Evolutionary conservation across 2,797 vertebrate species (phyloP).

Genomic region (Australoheros facetus): DNA sequence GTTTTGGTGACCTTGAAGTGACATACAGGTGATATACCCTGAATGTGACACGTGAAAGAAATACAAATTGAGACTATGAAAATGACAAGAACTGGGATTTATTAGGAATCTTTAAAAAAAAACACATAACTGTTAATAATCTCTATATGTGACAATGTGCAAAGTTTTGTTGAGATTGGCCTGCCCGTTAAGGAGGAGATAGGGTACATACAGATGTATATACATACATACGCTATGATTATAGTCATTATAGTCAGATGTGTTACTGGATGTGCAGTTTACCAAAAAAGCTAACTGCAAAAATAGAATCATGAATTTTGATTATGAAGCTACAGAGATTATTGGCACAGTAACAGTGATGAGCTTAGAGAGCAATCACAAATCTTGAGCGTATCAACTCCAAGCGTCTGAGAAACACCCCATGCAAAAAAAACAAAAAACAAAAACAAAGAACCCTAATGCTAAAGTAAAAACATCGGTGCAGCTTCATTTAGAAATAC

Average conservation of each 20-base stretch:
- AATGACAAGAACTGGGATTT: no score
- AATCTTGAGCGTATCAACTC: neutral
- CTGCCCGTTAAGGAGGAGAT: no score
- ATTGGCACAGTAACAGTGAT: neutral
- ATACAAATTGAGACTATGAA: no score
- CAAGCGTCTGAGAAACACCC: neutral
- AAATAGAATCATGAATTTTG: neutral
- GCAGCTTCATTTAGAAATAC: neutral
- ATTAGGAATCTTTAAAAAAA: no score
- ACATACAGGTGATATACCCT: no score
- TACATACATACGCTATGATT: no score
- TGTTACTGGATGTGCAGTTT: constrained; percentile 8
- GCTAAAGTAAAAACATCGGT: neutral
- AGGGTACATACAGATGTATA: no score
- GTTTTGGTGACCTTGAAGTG: no score
- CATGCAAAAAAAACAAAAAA: neutral
- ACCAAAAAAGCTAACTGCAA: neutral
- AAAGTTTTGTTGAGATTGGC: no score
- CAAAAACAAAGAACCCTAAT: neutral
- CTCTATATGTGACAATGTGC: no score
- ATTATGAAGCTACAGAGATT: neutral
- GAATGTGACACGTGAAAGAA: no score
- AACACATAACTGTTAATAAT: no score
- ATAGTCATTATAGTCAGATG: neutral
- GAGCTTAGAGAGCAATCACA: neutral